Evolutionary conservation across 2,888 invertebrate genomes (phyloP).

Genomic region (Nomada lathburiana): DNA sequence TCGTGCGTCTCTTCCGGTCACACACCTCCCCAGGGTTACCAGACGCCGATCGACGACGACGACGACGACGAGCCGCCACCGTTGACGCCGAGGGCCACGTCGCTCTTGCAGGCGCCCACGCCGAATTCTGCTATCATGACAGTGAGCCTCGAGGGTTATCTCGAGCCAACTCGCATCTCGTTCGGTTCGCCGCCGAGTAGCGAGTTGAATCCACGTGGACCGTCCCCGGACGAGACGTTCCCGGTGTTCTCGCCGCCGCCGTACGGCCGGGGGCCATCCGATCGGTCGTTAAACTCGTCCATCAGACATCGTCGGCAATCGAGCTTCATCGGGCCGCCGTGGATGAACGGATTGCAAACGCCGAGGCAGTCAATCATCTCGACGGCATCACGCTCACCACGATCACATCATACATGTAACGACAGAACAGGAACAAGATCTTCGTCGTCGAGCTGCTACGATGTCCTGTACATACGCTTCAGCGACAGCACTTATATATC

Average conservation of each 20-base stretch:
- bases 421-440: slow-evolving; percentile 62
- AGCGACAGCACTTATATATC: slow-evolving; percentile 57
- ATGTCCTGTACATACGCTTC: slow-evolving; percentile 80
- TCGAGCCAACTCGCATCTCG: slow-evolving; percentile 93
- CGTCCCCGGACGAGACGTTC: slow-evolving; percentile 92
- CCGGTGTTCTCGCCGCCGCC: slow-evolving; percentile 94
- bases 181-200: slow-evolving; percentile 92
- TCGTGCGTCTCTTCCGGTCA: slow-evolving; percentile 88
- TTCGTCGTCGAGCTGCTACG: slow-evolving; percentile 68
- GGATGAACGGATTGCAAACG: slow-evolving; percentile 85
- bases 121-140: slow-evolving; percentile 94
- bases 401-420: slow-evolving; percentile 97
- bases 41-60: slow-evolving; percentile 91
- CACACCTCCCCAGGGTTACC: slow-evolving; percentile 90
- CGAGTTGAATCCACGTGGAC: slow-evolving; percentile 88
- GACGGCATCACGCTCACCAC: slow-evolving; percentile 90
- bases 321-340: slow-evolving; percentile 85
- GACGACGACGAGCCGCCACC: slow-evolving; percentile 84
- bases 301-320: slow-evolving; percentile 81
- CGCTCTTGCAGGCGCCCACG: slow-evolving; percentile 88
- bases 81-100: slow-evolving; percentile 86
- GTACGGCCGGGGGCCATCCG: slow-evolving; percentile 83
- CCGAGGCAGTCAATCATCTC: slow-evolving; percentile 92
- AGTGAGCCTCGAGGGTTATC: slow-evolving; percentile 93
- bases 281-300: slow-evolving; percentile 76